phyloP scores from a whole-genome alignment of 2,888 invertebrate species.

The Fabriciana adippe region DNA sequence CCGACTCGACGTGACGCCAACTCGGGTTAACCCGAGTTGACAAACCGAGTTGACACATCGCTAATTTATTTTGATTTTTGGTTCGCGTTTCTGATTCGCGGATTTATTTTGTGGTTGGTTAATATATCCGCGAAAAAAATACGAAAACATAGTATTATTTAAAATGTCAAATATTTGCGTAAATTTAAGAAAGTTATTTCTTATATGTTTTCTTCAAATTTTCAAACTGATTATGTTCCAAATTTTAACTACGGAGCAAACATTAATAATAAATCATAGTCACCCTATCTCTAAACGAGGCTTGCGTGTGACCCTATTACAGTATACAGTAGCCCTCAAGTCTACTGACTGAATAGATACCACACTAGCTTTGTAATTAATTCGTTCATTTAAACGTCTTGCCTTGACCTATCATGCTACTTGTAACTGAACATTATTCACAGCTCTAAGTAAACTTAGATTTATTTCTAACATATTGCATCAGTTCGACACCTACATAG shows the following conservation, averaged over 20 bases:
- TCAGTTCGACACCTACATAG: too few species aligned
- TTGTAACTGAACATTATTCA: constrained; percentile 5
- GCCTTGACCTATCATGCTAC: not conserved
- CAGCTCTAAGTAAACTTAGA: not conserved
- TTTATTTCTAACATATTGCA: too few species aligned
- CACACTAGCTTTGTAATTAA: constrained; percentile 40
- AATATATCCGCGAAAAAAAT: too few species aligned
- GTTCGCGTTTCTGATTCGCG: too few species aligned
- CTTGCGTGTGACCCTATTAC: constrained; percentile 25
- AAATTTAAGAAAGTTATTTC: too few species aligned
- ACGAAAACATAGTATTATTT: too few species aligned
- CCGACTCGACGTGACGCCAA: too few species aligned
- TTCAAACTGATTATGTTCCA: not conserved
- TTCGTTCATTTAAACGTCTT: constrained; percentile 28
- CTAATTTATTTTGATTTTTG: too few species aligned
- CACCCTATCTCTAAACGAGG: constrained; percentile 17
- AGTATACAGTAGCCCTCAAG: constrained; percentile 16
- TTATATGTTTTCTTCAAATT: not conserved
- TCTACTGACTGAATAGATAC: constrained; percentile 45
- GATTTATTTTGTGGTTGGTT: too few species aligned
- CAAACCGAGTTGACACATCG: too few species aligned
- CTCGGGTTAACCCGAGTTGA: too few species aligned
- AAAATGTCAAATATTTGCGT: too few species aligned
- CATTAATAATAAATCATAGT: constrained; percentile 2
- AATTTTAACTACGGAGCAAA: not conserved